Evolutionary conservation across 2,888 invertebrate genomes (phyloP).

Genomic region (Aphrophora alni): DNA sequence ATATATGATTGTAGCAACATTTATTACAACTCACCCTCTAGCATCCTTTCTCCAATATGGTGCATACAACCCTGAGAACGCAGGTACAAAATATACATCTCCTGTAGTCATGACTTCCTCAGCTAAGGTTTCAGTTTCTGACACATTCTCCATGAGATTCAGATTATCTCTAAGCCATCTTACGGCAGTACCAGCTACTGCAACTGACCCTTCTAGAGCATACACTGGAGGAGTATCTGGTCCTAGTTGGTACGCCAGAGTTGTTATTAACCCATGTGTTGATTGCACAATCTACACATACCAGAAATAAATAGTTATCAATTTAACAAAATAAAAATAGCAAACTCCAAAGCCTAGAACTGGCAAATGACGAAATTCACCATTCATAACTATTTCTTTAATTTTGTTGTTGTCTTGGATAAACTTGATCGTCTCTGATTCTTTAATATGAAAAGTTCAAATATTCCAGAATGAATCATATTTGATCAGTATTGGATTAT

Average conservation of each 20-base stretch:
- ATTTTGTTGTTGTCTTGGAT: background rate
- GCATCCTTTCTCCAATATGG: conserved; percentile 99
- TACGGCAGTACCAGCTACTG: conserved; percentile 90
- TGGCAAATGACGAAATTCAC: too few species aligned
- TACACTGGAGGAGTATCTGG: conserved; percentile 80
- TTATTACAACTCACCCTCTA: conserved; percentile 75
- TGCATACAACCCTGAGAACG: conserved; percentile 95
- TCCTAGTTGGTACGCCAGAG: conserved; percentile 91
- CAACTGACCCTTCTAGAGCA: conserved; percentile 96
- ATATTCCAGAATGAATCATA: too few species aligned
- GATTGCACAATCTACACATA: conserved; percentile 76
- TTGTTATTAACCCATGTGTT: conserved; percentile 86
- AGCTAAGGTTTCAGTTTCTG: conserved; percentile 71
- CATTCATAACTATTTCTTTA: too few species aligned
- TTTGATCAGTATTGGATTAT: too few species aligned
- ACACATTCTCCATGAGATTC: conserved; percentile 77
- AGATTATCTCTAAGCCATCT: conserved; percentile 94
- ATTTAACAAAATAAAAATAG: too few species aligned
- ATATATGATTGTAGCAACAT: too few species aligned
- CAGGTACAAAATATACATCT: conserved; percentile 98
- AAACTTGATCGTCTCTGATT: background rate
- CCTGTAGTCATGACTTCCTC: conserved; percentile 84
- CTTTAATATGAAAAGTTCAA: too few species aligned
- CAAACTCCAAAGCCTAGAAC: too few species aligned
- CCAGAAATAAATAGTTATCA: background rate